Evolutionary conservation across 1,140 invertebrate species (phyloP).

Genomic region (Drosophila teissieri): DNA sequence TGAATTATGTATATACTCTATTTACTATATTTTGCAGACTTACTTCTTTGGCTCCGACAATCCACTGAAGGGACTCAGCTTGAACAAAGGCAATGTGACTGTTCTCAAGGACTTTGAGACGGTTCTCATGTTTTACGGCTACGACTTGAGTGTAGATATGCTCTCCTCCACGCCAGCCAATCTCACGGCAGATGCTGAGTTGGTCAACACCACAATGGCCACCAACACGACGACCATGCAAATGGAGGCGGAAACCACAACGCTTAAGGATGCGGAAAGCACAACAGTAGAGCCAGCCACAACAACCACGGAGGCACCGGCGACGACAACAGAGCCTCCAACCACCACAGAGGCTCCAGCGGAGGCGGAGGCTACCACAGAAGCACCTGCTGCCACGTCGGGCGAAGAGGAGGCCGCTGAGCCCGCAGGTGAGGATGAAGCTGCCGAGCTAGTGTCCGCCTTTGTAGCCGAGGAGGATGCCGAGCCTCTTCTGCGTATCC

Average conservation of each 20-base stretch:
- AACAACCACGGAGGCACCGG: slow-evolving; percentile 53
- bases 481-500: slow-evolving; percentile 71
- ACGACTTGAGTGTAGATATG: slow-evolving; percentile 86
- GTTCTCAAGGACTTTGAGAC: slow-evolving; percentile 89
- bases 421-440: slow-evolving; percentile 63
- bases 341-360: slow-evolving; percentile 44
- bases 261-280: slow-evolving; percentile 43
- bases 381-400: slow-evolving; percentile 33
- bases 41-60: slow-evolving; percentile 92
- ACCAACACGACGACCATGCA: slow-evolving; percentile 56
- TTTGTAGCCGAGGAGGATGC: slow-evolving; percentile 74
- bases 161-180: slow-evolving; percentile 60
- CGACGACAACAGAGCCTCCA: slow-evolving; percentile 54
- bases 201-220: slow-evolving; percentile 45
- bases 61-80: slow-evolving; percentile 90
- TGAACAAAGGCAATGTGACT: slow-evolving; percentile 91
- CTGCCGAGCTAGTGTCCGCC: slow-evolving; percentile 69
- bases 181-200: slow-evolving; percentile 19
- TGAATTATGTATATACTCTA: no score
- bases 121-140: slow-evolving; percentile 91
- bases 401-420: slow-evolving; percentile 39
- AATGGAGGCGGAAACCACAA: slow-evolving; percentile 55
- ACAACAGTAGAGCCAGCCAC: slow-evolving; percentile 51
- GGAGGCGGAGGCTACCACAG: slow-evolving; percentile 47
- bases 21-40: slow-evolving; percentile 86